Base-by-base conservation (phyloP, 2,113 vertebrate genomes). In the Aix galericulata region DNA sequence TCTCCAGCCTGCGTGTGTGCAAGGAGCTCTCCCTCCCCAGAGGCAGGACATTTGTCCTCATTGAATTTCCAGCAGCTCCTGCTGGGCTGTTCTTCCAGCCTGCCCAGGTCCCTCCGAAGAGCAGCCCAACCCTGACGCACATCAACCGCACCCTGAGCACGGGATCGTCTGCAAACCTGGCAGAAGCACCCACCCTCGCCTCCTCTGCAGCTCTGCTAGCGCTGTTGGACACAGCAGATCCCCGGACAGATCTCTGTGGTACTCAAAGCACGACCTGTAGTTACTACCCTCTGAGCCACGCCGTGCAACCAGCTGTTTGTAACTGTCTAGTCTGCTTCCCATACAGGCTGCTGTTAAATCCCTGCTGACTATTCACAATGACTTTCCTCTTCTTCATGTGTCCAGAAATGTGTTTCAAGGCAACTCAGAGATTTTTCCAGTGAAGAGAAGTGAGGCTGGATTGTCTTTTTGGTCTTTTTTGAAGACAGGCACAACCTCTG, bases 201-300 rank as follows among this genome's bases (percentile, higher is more conserved):
- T 63, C 59, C 38, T 64, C 44, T 56, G 69, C 44, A 64, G 50
- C 60, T 63, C 0, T 44, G 27, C 60, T 23, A 40, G 50, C 84
- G 32, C 0, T 53, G 34, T 76, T 52, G 52, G 77, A 69, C 13
- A 69, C 55, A 73, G 56, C 1, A 38, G 29, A 32, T 14, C 27
- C 11, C 44, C 11, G 17, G 25, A 59, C 0, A 60, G 23, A 69
- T 56, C 31, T 64, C 59, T 77, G 73, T 76, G 58, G 11, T 73
- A 80, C 13, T 66, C 32, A 26, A 81, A 81, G 42, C 26, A 23
- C 11, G 20, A 80, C 31, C n/a, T 40, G 6, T 44, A 83, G 55
- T 46, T 11, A 50, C 0, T 0, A 55, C 2, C 9, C 38, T 56
- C 63, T 34, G 10, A 79, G 36, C 72, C 20, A 7, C 53, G 26